Conservation (phyloP, 2,113 vertebrate genomes). For the Carettochelys insculpta region DNA sequence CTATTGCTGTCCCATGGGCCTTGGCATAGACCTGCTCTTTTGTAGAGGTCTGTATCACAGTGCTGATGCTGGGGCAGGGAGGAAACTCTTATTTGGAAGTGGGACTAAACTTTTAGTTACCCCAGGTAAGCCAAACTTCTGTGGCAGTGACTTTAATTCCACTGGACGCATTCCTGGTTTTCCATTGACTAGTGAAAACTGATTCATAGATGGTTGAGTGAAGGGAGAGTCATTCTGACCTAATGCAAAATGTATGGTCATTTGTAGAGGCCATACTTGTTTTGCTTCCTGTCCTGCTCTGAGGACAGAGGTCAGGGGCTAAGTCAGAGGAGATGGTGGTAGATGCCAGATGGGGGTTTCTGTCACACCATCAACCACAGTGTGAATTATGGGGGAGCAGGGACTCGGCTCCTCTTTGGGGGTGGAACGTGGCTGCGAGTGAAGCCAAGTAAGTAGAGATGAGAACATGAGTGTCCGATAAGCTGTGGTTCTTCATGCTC, state of each 20-base stretch:
- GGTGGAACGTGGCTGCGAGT: neutral
- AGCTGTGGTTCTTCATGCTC: too few relatives aligned
- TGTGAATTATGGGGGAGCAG: neutral
- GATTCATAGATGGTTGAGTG: neutral
- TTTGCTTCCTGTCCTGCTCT: neutral
- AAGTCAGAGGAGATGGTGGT: neutral
- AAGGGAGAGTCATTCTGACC: neutral
- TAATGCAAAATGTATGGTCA: rapidly evolving
- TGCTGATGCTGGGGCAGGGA: neutral
- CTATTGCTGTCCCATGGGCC: neutral
- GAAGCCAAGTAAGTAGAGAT: neutral
- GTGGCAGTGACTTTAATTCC: neutral
- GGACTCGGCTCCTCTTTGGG: rapidly evolving
- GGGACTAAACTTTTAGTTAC: constrained; percentile 58
- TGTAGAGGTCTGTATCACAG: constrained; percentile 55
- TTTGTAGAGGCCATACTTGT: neutral
- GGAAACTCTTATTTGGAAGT: constrained; percentile 46
- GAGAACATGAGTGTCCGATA: rapidly evolving
- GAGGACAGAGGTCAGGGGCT: neutral
- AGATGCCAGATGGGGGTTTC: neutral
- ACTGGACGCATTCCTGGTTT: rapidly evolving
- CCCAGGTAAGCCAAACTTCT: constrained; percentile 54
- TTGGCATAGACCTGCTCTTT: constrained; percentile 36
- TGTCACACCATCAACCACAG: neutral
- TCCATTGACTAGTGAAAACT: neutral